These are phyloP conservation scores for Tenthredo notha DNA, from an alignment of 2,888 invertebrate species.

Conservation along the genomic window DNA sequence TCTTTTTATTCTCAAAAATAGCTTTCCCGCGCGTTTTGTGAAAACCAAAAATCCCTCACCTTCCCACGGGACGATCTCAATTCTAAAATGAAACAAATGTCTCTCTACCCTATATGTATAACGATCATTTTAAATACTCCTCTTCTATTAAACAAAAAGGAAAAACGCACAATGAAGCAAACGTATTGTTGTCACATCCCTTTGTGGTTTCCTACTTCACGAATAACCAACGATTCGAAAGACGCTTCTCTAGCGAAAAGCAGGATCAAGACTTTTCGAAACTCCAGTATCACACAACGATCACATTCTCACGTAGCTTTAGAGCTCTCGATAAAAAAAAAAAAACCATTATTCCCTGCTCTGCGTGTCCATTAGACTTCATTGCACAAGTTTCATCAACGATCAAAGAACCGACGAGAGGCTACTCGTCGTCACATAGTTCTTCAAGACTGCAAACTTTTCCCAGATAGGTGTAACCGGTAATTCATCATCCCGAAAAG, in stretches of 20 bases:
- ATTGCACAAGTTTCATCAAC: conserved; percentile 4
- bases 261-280: conserved; percentile 31
- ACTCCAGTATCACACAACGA: conserved; percentile 15
- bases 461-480: not conserved
- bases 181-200: conserved; percentile 23
- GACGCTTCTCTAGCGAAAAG: conserved; percentile 22
- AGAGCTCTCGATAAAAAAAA: not conserved
- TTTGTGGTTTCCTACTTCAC: conserved; percentile 21
- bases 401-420: not conserved
- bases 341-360: not conserved
- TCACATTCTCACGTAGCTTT: conserved; percentile 30
- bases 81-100: conserved; percentile 14
- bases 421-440: not conserved
- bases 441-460: not conserved
- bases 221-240: conserved; percentile 19
- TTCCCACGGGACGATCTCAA: conserved; percentile 34
- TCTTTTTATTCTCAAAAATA: conserved; percentile 7
- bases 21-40: conserved; percentile 22
- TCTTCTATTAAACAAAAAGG: not conserved
- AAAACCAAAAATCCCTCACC: conserved; percentile 28
- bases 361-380: not conserved
- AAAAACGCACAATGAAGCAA: conserved; percentile 27
- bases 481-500: conserved; percentile 17
- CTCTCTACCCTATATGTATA: not conserved
- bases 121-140: conserved; percentile 31